Base-by-base conservation (phyloP, 2,888 invertebrate species). In the Yponomeuta plumbellus region DNA sequence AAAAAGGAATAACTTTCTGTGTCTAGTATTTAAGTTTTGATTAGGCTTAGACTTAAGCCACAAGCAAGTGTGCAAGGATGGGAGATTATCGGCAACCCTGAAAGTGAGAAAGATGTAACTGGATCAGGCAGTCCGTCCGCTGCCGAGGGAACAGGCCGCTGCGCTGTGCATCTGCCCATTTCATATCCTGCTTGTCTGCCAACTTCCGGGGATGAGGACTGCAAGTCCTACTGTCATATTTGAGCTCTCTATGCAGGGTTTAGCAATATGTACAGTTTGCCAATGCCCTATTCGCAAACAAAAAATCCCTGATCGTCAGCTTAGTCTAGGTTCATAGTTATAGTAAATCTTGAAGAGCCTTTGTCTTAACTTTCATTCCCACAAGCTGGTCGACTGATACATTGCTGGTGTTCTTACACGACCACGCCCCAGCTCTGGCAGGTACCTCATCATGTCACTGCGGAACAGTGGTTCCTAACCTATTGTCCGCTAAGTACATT, bases 91-190 rank as follows among this genome's bases (percentile, higher is more conserved):
- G 44, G 44, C 44, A 2, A 11, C 11, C 44, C 44, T 44, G 11
- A 13, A 44, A 11, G 5, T 44, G 44, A 86, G 92, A 61, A 94
- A 94, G 80, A 92, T 92, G 69, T 92, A 94, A 80, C 92, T 95
- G 81, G 92, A 93, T 78, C 88, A 93, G 72, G 91, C 93, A 44
- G 88, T 94, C 74, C 81, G 93, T 72, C 87, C 94, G 17, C 84
- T 94, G 69, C 94, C 94, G 1, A 88, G 93, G 70, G 95, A 94
- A 70, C 95, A 97, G 85, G 96, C 96, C 0, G 95, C 95, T 67
- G 96, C 96, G 1, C 17, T 17, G 44, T 8, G 8, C 34, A 0
- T 5, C 34, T 34, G 34, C 8, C 26, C 26, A 26, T 26, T 26
- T 26, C 26, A 26, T 26, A 26, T 26, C 34, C 34, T 34, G 6